Evolutionary conservation across 1,140 invertebrate genomes (phyloP).

Genomic region (Coenobita brevimanus): DNA sequence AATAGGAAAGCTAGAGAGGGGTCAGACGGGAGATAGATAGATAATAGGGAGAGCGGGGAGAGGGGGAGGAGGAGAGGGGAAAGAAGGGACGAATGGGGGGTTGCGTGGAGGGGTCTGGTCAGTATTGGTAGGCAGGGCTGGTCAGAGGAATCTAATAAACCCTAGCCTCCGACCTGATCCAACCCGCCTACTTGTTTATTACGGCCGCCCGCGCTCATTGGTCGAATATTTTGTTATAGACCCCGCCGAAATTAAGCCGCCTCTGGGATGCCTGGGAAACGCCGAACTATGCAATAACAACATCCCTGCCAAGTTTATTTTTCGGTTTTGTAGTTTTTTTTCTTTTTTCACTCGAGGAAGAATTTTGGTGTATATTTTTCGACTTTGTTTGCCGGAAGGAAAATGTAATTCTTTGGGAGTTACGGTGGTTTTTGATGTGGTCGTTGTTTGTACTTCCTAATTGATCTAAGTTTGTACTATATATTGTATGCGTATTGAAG

Average conservation of each 20-base stretch:
- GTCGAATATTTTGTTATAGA: slow-evolving; percentile 56
- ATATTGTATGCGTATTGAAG: too few species aligned
- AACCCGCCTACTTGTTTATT: slow-evolving; percentile 55
- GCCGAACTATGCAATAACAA: slow-evolving; percentile 11
- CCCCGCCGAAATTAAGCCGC: background rate
- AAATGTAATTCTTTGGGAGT: too few species aligned
- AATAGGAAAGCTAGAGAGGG: too few species aligned
- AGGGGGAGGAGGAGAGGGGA: background rate
- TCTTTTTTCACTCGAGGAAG: too few species aligned
- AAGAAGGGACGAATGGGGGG: background rate
- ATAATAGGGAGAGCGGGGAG: background rate
- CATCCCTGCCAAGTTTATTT: too few species aligned
- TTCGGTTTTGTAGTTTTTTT: too few species aligned
- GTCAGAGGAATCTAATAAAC: slow-evolving; percentile 63
- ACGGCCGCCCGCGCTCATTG: slow-evolving; percentile 46
- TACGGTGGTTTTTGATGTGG: too few species aligned
- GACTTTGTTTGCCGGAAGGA: too few species aligned
- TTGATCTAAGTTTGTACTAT: too few species aligned
- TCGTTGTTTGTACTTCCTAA: too few species aligned
- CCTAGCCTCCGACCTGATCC: slow-evolving; percentile 18
- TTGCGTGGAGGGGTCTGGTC: background rate
- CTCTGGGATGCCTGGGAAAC: background rate
- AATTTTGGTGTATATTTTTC: too few species aligned
- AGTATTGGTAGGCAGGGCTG: slow-evolving; percentile 21
- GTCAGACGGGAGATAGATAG: background rate